A percentile compares a stretch with the other conserved stretches of the same genome.
phyloP scores from a whole-genome alignment of 2,113 vertebrate species.

The Pithys albifrons region DNA sequence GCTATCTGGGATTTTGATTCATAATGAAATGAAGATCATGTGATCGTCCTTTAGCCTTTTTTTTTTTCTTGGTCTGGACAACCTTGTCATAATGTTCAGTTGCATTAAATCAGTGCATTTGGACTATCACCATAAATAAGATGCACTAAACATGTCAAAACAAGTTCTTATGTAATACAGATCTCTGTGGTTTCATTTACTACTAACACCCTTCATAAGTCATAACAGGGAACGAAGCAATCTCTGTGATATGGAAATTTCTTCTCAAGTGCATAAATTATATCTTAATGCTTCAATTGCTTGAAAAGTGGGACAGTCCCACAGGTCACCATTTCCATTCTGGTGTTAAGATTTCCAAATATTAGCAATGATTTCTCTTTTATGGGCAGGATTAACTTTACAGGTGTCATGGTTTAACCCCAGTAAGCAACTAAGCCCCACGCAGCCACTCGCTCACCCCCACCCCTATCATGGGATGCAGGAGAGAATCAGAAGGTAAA shows the following conservation, averaged over 20 bases:
- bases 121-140: constrained; percentile 59
- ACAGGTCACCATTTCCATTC: constrained; percentile 56
- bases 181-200: constrained; percentile 51
- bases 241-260: constrained; percentile 70
- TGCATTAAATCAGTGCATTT: constrained; percentile 33
- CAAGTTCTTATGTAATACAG: constrained; percentile 63
- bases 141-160: constrained; percentile 65
- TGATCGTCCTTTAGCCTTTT: not conserved
- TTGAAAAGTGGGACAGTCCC: constrained; percentile 66
- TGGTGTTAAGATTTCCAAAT: constrained; percentile 53
- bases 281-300: constrained; percentile 64
- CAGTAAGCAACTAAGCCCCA: rapidly evolving
- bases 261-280: constrained; percentile 63
- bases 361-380: constrained; percentile 63
- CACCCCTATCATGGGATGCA: not conserved
- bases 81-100: constrained; percentile 14
- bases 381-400: constrained; percentile 21
- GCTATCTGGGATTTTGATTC: not conserved
- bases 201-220: constrained; percentile 42
- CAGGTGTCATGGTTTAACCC: not conserved
- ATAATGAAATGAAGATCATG: constrained; percentile 2
- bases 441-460: not conserved
- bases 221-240: constrained; percentile 21
- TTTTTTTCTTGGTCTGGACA: not conserved
- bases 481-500: not conserved